phyloP scores from a whole-genome alignment of 2,888 invertebrate species.

The Eupithecia abbreviata region DNA sequence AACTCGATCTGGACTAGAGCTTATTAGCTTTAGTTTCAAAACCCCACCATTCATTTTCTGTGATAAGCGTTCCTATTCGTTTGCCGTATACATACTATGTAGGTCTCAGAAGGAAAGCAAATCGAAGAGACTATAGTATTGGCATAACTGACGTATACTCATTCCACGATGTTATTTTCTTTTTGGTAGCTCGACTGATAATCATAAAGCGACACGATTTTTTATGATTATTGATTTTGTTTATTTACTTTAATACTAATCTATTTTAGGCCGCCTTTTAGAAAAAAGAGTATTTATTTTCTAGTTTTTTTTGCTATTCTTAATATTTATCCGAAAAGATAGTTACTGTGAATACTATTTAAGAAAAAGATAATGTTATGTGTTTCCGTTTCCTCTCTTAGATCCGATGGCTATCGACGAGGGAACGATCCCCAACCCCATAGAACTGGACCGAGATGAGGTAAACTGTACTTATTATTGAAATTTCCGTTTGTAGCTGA shows the following conservation, averaged over 20 bases:
- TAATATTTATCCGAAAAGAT: background rate
- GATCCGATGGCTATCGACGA: constrained; percentile 56
- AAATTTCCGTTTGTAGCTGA: background rate
- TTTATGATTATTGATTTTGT: too few species aligned
- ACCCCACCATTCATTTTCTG: too few species aligned
- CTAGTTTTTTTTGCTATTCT: background rate
- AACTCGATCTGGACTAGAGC: background rate
- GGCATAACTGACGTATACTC: background rate
- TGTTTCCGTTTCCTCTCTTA: constrained; percentile 26
- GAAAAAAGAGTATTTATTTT: too few species aligned
- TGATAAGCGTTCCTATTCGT: too few species aligned
- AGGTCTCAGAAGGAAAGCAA: background rate
- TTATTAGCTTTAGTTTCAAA: background rate
- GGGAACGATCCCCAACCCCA: constrained; percentile 50
- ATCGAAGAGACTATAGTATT: background rate
- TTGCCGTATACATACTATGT: background rate
- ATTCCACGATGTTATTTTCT: background rate
- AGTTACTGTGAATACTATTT: background rate
- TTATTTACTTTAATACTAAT: too few species aligned
- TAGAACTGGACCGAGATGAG: constrained; percentile 56
- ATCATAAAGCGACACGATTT: too few species aligned
- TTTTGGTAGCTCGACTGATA: too few species aligned
- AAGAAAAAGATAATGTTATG: background rate
- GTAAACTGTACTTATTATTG: constrained; percentile 44
- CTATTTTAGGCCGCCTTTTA: too few species aligned